Evolutionary conservation across 1,140 invertebrate genomes (phyloP).

Genomic region (Drosophila teissieri): DNA sequence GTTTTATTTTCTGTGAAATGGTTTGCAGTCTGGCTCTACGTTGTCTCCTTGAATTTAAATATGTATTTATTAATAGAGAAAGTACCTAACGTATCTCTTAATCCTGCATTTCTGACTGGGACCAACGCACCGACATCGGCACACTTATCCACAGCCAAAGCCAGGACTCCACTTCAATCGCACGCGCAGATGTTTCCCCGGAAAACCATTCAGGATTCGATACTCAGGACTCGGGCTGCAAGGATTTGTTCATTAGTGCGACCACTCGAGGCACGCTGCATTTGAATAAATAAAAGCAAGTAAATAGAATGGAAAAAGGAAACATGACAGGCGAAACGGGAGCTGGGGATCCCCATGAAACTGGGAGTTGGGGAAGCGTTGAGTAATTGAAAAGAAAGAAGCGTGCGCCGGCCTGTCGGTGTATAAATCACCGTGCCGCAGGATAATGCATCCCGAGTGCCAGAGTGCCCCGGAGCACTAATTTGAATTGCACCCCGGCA

Average conservation of each 20-base stretch:
- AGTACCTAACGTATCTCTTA: too few species aligned
- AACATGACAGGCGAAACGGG: constrained; percentile 65
- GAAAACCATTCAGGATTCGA: constrained; percentile 45
- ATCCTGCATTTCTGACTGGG: constrained; percentile 11
- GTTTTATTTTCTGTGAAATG: background rate
- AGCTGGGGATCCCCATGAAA: constrained; percentile 38
- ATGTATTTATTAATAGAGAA: background rate
- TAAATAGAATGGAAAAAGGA: constrained; percentile 43
- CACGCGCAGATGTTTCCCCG: constrained; percentile 69
- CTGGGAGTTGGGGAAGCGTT: constrained; percentile 16
- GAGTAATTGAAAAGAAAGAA: constrained; percentile 68
- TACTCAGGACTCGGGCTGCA: constrained; percentile 15
- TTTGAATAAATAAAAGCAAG: constrained; percentile 73
- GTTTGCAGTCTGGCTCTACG: background rate
- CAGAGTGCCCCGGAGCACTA: constrained; percentile 65
- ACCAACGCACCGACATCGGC: constrained; percentile 44
- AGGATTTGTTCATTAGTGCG: constrained; percentile 69
- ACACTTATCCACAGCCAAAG: constrained; percentile 35
- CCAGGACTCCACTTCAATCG: constrained; percentile 39
- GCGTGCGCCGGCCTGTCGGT: constrained; percentile 39
- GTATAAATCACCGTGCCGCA: constrained; percentile 69
- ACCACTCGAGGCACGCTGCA: constrained; percentile 58
- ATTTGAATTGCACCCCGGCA: constrained; percentile 68
- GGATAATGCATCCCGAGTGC: constrained; percentile 71
- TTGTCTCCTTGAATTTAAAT: background rate